These are phyloP conservation scores for Crypturellus tataupa DNA, from an alignment of 2,797 vertebrate species.

Conservation along the genomic window DNA sequence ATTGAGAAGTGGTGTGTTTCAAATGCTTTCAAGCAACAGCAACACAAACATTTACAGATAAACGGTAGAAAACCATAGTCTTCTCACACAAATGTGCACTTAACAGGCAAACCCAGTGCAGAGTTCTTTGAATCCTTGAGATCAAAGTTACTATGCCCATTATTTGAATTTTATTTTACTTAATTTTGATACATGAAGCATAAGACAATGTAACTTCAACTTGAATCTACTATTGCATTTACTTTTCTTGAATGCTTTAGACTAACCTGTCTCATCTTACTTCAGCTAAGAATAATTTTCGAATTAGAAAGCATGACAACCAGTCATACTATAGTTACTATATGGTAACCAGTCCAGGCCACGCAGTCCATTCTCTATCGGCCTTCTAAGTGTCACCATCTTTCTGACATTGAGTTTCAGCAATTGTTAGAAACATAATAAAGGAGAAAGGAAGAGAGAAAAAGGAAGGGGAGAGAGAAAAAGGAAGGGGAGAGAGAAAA, in stretches of 20 bases:
- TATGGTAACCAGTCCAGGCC: neutral
- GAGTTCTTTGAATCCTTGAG: neutral
- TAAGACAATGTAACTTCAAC: neutral
- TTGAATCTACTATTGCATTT: neutral
- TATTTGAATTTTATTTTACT: neutral
- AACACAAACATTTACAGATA: neutral
- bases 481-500: no score
- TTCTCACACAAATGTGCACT: neutral
- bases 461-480: no score
- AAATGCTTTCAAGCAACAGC: neutral
- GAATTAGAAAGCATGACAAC: neutral
- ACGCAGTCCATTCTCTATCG: neutral
- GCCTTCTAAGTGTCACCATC: neutral
- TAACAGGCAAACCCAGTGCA: neutral
- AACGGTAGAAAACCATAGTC: neutral
- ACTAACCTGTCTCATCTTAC: neutral
- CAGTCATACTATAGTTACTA: neutral
- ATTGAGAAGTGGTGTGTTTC: neutral
- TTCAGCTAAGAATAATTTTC: neutral
- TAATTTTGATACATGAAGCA: neutral
- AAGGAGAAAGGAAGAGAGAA: neutral
- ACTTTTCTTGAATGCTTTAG: neutral
- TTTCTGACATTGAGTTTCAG: neutral
- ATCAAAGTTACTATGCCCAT: neutral
- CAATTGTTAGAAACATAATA: neutral